Evolutionary conservation across 2,113 vertebrate genomes (phyloP).

Genomic region (Eurypyga helias): DNA sequence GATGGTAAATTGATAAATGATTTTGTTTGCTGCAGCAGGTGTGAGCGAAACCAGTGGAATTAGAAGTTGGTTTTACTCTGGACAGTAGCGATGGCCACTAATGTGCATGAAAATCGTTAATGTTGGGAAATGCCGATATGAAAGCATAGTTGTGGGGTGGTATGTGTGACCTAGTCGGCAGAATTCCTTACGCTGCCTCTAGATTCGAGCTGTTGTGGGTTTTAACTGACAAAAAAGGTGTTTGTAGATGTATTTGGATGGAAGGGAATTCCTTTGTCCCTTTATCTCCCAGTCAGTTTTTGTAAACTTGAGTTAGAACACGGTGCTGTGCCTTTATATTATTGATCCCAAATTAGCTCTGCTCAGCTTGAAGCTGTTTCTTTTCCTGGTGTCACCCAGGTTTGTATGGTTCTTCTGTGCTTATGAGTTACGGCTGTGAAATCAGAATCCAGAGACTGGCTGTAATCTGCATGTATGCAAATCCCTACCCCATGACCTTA

Average conservation of each 20-base stretch:
- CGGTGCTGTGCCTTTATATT: neutral
- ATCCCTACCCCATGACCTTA: too few species aligned
- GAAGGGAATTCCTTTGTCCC: neutral
- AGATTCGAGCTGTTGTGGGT: accelerated
- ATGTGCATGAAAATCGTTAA: accelerated
- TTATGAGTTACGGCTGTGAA: neutral
- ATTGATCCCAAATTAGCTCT: neutral
- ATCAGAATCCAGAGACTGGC: neutral
- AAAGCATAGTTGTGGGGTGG: neutral
- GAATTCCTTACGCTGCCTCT: neutral
- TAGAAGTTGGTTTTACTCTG: neutral
- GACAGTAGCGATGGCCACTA: neutral
- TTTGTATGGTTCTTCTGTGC: neutral
- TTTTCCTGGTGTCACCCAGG: neutral
- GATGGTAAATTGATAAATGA: neutral
- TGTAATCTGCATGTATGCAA: neutral
- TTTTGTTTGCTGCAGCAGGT: neutral
- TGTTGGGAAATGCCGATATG: neutral
- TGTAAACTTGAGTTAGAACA: neutral
- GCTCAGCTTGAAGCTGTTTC: neutral
- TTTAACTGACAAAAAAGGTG: neutral
- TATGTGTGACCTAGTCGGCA: accelerated
- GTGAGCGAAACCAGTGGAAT: neutral
- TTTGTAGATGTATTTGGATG: accelerated
- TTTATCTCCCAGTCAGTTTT: neutral